Percentiles rank a stretch among this genome's conserved stretches.
phyloP scores from a whole-genome alignment of 1,140 invertebrate species.

The Aleiodes sp. region DNA sequence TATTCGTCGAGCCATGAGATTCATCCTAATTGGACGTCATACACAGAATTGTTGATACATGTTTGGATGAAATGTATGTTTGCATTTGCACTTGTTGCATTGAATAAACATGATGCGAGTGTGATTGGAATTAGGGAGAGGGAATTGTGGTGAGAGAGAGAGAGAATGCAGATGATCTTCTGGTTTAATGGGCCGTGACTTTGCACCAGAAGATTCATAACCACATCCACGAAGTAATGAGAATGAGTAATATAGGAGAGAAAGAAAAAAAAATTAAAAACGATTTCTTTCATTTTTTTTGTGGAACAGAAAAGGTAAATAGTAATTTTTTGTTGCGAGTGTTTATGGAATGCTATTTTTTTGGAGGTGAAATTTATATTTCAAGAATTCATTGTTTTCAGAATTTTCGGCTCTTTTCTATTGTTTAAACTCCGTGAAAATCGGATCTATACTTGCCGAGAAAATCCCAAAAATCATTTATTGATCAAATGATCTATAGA shows the following conservation, averaged over 20 bases:
- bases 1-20: slow-evolving; percentile 42
- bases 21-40: slow-evolving; percentile 45
- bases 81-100: slow-evolving; percentile 34
- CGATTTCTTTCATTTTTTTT: neutral
- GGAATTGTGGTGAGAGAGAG: too few relatives aligned
- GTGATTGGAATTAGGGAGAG: neutral
- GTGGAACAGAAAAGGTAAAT: neutral
- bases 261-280: neutral
- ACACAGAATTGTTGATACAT: neutral
- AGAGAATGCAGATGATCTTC: neutral
- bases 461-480: too few relatives aligned
- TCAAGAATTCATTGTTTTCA: too few relatives aligned
- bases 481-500: too few relatives aligned
- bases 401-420: too few relatives aligned
- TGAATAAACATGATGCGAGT: slow-evolving; percentile 29
- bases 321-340: too few relatives aligned
- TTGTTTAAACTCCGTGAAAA: too few relatives aligned
- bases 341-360: too few relatives aligned
- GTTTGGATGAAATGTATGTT: slow-evolving; percentile 23
- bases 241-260: too few relatives aligned
- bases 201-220: slow-evolving; percentile 5
- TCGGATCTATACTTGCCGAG: too few relatives aligned
- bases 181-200: slow-evolving; percentile 1
- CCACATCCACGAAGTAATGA: neutral
- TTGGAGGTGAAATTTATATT: too few relatives aligned